Conservation (phyloP, 2,113 vertebrate species). For the Salvator merianae region DNA sequence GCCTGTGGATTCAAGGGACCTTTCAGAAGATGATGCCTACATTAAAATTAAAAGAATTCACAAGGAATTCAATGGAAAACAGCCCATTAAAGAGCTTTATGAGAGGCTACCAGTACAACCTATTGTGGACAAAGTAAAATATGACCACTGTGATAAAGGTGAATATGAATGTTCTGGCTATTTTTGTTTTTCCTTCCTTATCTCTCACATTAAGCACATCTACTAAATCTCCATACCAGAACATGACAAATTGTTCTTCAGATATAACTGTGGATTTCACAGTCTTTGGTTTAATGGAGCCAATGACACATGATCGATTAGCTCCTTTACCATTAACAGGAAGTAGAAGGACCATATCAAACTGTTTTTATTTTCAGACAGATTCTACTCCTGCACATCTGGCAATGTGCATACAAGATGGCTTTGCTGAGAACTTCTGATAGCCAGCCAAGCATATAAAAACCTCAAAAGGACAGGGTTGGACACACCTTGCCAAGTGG, state of each 20-base stretch:
- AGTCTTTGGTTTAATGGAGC: too few relatives aligned
- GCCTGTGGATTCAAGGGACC: constrained; percentile 45
- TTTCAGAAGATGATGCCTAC: background rate
- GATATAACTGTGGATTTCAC: constrained; percentile 18
- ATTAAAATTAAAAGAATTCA: constrained; percentile 38
- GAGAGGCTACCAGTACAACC: constrained; percentile 44
- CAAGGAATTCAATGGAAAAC: background rate
- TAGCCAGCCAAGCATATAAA: background rate
- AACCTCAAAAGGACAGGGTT: too few relatives aligned
- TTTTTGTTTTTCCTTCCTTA: background rate
- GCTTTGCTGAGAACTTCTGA: too few relatives aligned
- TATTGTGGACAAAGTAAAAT: background rate
- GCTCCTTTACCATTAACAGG: background rate
- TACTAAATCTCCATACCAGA: constrained; percentile 36
- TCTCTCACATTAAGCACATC: too few relatives aligned
- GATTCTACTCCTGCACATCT: background rate
- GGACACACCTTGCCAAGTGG: too few relatives aligned
- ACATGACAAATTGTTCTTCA: background rate
- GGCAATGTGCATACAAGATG: too few relatives aligned
- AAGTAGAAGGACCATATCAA: background rate
- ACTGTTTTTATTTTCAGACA: background rate
- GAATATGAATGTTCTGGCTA: background rate
- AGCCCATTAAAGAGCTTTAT: constrained; percentile 11
- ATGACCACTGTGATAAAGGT: background rate
- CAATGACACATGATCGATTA: too few relatives aligned